phyloP scores from a whole-genome alignment of 1,140 invertebrate genomes.

The Agrypnia vestita region DNA sequence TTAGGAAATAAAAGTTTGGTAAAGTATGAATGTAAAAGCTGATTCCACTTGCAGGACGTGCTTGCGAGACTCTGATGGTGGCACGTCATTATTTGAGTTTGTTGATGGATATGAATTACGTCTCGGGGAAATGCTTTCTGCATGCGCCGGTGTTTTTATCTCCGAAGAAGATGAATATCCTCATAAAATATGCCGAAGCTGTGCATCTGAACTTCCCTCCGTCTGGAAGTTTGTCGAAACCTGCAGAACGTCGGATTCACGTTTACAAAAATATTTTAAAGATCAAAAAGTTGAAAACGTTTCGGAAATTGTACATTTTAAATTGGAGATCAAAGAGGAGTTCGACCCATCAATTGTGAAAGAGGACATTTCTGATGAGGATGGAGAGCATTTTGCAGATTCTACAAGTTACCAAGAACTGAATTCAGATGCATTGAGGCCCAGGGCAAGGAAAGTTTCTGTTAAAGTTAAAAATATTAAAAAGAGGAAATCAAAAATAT shows the following conservation, averaged over 20 bases:
- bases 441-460: neutral
- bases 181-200: constrained; percentile 28
- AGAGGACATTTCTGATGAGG: neutral
- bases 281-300: neutral
- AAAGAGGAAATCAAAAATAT: constrained; percentile 16
- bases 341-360: neutral
- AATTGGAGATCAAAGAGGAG: constrained; percentile 49
- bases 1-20: constrained; percentile 11
- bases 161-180: constrained; percentile 35
- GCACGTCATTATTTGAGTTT: constrained; percentile 27
- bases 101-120: neutral
- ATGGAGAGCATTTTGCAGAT: constrained; percentile 27
- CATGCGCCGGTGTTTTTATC: constrained; percentile 21
- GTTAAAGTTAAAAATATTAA: neutral
- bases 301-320: constrained; percentile 9
- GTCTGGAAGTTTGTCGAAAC: constrained; percentile 43
- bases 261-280: constrained; percentile 21
- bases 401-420: neutral
- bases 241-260: constrained; percentile 16
- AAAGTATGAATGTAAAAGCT: neutral
- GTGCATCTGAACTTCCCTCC: constrained; percentile 22
- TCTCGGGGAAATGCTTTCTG: constrained; percentile 33
- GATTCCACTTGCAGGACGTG: constrained; percentile 41
- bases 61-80: neutral
- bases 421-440: too few relatives aligned